These are phyloP conservation scores for Lophius americanus DNA, from an alignment of 2,797 vertebrate species.

Conservation along the genomic window DNA sequence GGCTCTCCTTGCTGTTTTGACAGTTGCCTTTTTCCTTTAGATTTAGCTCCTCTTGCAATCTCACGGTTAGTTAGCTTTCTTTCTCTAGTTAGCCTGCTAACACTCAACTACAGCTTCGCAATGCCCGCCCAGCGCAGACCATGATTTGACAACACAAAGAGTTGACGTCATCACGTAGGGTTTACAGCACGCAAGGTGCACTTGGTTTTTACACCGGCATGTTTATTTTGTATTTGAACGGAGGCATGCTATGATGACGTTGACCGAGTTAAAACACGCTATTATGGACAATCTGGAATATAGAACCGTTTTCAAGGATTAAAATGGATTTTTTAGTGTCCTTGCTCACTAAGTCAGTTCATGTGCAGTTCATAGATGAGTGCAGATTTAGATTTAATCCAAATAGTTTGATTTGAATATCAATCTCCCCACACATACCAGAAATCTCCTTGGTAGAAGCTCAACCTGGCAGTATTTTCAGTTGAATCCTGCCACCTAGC, in stretches of 20 bases:
- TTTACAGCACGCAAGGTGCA: conserved; percentile 36
- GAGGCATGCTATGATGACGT: conserved; percentile 1
- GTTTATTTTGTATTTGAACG: conserved; percentile 1
- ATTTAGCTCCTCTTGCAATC: conserved; percentile 77
- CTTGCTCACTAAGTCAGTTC: not conserved
- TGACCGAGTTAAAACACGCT: conserved; percentile 3
- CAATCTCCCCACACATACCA: not conserved
- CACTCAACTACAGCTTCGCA: conserved; percentile 75
- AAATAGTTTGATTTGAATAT: conserved; percentile 3
- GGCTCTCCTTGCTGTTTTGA: conserved; percentile 68
- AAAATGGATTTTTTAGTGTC: too few relatives aligned
- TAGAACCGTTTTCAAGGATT: too few relatives aligned
- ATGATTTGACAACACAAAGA: conserved; percentile 72
- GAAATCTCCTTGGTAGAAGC: not conserved
- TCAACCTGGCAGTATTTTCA: conserved; percentile 1
- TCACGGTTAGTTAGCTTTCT: conserved; percentile 82
- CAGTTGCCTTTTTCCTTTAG: conserved; percentile 73
- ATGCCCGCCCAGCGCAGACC: conserved; percentile 72
- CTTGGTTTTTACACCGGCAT: conserved; percentile 7
- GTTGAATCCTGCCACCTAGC: conserved; percentile 70
- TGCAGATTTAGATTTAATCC: too few relatives aligned
- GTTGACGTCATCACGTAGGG: conserved; percentile 48
- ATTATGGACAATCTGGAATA: not conserved
- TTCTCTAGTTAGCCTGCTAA: conserved; percentile 83
- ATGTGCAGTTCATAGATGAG: not conserved